Percentiles rank a stretch among this genome's conserved stretches.
Evolutionary conservation across 1,140 invertebrate genomes (phyloP).

Genomic region (Frieseomelitta varia): DNA sequence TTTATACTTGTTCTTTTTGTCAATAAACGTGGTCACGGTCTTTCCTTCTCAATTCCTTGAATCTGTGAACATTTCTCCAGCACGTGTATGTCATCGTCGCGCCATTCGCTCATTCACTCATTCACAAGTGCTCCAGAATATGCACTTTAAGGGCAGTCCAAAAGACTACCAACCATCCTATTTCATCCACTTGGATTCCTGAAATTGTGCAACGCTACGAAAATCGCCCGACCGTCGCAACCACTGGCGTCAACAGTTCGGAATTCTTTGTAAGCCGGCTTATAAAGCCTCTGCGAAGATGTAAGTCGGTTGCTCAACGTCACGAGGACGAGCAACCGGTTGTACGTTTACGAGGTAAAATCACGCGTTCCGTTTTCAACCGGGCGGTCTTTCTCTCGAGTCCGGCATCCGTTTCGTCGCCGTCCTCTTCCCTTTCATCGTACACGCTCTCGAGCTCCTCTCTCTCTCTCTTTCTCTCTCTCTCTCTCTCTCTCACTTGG

Average conservation of each 20-base stretch:
- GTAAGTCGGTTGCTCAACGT: slow-evolving; percentile 37
- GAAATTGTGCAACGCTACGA: no score
- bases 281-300: slow-evolving; percentile 27
- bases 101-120: no score
- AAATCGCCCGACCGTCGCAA: no score
- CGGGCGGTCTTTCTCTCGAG: not conserved
- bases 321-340: slow-evolving; percentile 42
- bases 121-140: no score
- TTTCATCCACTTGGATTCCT: no score
- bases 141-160: no score
- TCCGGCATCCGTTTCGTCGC: slow-evolving; percentile 15
- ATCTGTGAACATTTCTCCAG: no score
- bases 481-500: not conserved
- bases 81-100: no score
- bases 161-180: no score
- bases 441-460: not conserved
- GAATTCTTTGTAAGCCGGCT: slow-evolving; percentile 15
- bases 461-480: not conserved
- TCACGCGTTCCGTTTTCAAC: slow-evolving; percentile 43
- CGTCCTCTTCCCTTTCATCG: slow-evolving; percentile 26
- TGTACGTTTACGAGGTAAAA: slow-evolving; percentile 48
- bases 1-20: not conserved
- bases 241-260: no score
- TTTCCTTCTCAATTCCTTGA: no score
- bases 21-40: not conserved